Evolutionary conservation across 2,888 invertebrate genomes (phyloP), one percentile per base, ranked within the genome.

Genomic region (Geotrupes spiniger): DNA sequence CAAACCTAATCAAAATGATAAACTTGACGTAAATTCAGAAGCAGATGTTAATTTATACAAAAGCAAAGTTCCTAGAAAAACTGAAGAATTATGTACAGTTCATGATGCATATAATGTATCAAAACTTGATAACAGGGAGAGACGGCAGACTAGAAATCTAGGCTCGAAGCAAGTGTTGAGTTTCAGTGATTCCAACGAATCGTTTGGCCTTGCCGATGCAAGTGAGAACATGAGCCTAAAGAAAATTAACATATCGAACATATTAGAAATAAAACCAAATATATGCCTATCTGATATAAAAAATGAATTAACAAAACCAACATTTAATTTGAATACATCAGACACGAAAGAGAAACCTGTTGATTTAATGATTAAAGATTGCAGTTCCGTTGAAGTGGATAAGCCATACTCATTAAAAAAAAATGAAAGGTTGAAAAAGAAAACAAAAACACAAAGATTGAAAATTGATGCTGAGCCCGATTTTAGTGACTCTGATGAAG

Each of bases 401-500:
- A 21, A 21, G 6, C 21, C 21, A 6, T n/a, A n/a, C n/a, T 21
- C 6, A 28, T 33, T 12, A n/a, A 42, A 50, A 29, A 21, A 16
- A 44, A 10, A 28, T 15, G 38, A 45, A 37, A 25, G 39, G 17
- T 27, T 21, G 6, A 33, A 10, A 33, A 33, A 33, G 33, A 33
- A 33, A 14, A 33, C 33, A 14, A 33, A 33, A 33, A 33, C 14
- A 12, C 15, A 10, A 8, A 33, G 11, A 33, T 12, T 1, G 11
- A 33, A 15, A 21, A 6, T 21, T 21, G 33, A 33, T 14, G 15
- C 11, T 73, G 5, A 74, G 76, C 49, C 74, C 74, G 53, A 77
- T 56, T 81, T 80, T 49, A 79, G 78, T 58, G 83, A 83, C 62
- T 83, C 83, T 1, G 84, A 84, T 58, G 84, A 84, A 59, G 84